Conservation (phyloP, 2,113 vertebrate genomes). For the Elanus axillaris region DNA sequence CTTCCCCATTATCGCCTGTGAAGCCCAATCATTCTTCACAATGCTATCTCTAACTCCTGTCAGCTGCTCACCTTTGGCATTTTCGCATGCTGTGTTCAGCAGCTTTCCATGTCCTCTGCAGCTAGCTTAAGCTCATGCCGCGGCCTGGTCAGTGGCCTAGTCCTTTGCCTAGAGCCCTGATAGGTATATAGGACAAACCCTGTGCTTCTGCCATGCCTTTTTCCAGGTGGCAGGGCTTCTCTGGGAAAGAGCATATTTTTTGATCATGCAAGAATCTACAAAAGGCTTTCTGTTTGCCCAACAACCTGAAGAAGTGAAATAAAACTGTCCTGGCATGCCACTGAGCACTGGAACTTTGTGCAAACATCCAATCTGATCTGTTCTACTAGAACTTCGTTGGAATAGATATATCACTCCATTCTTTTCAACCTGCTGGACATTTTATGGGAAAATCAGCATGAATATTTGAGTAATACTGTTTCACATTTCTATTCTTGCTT, state of each 20-base stretch:
- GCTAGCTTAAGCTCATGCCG: neutral
- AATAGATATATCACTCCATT: neutral
- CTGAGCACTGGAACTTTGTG: neutral
- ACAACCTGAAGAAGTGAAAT: neutral
- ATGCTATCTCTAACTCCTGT: neutral
- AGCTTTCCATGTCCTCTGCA: neutral
- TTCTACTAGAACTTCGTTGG: neutral
- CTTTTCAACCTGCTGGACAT: neutral
- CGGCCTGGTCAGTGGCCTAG: neutral
- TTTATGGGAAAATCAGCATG: constrained; percentile 11
- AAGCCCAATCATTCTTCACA: neutral
- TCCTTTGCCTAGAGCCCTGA: neutral
- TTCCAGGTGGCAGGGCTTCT: neutral
- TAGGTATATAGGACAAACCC: neutral
- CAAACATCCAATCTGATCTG: neutral
- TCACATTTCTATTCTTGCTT: neutral
- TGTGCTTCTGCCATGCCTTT: neutral
- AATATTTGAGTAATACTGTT: neutral
- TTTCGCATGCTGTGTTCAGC: neutral
- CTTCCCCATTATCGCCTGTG: neutral
- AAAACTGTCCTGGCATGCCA: neutral
- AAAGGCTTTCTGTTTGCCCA: neutral
- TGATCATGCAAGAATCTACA: neutral
- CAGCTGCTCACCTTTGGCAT: neutral
- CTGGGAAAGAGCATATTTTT: neutral